phyloP scores from a whole-genome alignment of 2,888 invertebrate species.

The Ectobius pallidus region DNA sequence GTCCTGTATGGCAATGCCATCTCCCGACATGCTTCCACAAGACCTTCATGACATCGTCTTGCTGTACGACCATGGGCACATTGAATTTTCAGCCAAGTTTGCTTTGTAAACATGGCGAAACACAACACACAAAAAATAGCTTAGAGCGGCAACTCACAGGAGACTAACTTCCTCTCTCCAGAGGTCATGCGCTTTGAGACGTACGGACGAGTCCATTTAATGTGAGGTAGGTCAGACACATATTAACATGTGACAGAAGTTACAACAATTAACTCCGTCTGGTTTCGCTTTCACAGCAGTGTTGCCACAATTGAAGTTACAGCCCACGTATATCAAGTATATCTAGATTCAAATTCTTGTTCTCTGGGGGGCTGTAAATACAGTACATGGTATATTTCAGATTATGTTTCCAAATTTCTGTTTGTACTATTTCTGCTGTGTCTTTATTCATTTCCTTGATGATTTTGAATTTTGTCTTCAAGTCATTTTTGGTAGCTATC shows the following conservation, averaged over 20 bases:
- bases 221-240: not conserved
- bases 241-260: not conserved
- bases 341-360: not conserved
- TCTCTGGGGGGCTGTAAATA: constrained; percentile 6
- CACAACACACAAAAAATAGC: too few relatives aligned
- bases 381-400: not conserved
- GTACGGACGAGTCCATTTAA: not conserved
- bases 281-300: not conserved
- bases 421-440: constrained; percentile 2
- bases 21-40: too few relatives aligned
- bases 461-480: not conserved
- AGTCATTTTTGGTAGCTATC: not conserved
- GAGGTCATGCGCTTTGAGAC: too few relatives aligned
- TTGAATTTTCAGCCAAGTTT: too few relatives aligned
- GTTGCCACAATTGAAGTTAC: not conserved
- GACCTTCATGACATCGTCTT: too few relatives aligned
- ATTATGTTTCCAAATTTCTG: constrained; percentile 1
- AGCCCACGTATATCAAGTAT: not conserved
- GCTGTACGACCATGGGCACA: too few relatives aligned
- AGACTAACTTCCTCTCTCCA: too few relatives aligned
- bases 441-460: not conserved
- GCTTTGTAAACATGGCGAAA: too few relatives aligned
- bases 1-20: too few relatives aligned
- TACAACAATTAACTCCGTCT: not conserved
- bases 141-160: too few relatives aligned